Percentiles rank a stretch among this genome's conserved stretches.
Evolutionary conservation across 1,140 invertebrate species (phyloP).

Genomic region (Drosophila aff.): DNA sequence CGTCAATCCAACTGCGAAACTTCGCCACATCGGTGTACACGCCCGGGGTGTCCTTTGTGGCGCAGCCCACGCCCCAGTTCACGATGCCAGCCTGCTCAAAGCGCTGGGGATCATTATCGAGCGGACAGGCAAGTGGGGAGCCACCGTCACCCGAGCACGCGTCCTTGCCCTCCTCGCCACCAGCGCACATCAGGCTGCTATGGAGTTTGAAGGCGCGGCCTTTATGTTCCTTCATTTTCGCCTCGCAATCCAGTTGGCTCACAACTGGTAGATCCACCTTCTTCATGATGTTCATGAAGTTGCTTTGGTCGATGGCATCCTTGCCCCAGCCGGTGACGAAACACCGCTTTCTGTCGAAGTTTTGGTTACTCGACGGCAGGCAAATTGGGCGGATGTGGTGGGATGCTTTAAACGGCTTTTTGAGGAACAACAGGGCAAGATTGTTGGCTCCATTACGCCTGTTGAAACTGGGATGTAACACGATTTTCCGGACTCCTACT

Average conservation of each 20-base stretch:
- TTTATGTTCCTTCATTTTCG: conserved; percentile 58
- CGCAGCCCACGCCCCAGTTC: too few species aligned
- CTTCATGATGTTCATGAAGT: conserved; percentile 89
- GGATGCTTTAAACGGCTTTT: conserved; percentile 84
- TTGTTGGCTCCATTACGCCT: conserved; percentile 86
- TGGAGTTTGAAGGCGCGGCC: conserved; percentile 83
- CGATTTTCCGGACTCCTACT: conserved; percentile 85
- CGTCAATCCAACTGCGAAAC: too few species aligned
- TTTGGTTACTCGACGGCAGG: conserved; percentile 76
- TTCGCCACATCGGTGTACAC: too few species aligned
- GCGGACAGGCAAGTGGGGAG: conserved; percentile 89
- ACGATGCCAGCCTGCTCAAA: too few species aligned
- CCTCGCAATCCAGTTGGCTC: conserved; percentile 81
- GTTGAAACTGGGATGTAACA: conserved; percentile 86
- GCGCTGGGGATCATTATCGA: conserved; percentile 45
- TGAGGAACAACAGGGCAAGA: conserved; percentile 87
- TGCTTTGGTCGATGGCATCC: conserved; percentile 87
- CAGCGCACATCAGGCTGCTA: conserved; percentile 86
- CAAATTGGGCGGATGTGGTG: conserved; percentile 89
- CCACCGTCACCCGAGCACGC: conserved; percentile 91
- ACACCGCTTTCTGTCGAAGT: conserved; percentile 86
- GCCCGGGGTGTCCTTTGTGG: too few species aligned
- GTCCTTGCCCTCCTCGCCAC: conserved; percentile 89
- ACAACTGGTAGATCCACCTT: conserved; percentile 87
- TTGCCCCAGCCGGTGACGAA: conserved; percentile 94